Conservation (phyloP, 2,113 vertebrate genomes). For the Podiceps cristatus region DNA sequence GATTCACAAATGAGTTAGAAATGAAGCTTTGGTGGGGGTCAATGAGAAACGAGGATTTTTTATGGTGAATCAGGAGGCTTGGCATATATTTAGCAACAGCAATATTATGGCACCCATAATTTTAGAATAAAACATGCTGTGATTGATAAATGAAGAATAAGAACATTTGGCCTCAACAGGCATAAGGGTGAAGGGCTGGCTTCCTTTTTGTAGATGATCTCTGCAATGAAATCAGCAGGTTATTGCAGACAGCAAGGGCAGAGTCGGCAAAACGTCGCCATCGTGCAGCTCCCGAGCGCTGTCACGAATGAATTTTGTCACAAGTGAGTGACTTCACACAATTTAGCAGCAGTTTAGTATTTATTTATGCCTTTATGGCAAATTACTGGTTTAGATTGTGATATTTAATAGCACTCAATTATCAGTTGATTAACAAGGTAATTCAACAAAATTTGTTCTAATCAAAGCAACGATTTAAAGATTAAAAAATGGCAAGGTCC, state of each 20-base stretch:
- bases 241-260: not conserved
- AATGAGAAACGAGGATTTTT: not conserved
- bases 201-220: not conserved
- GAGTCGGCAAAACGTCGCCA: not conserved
- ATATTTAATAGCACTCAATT: too few species aligned
- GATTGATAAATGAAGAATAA: not conserved
- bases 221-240: not conserved
- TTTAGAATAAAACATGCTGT: not conserved
- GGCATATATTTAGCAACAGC: not conserved
- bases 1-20: not conserved
- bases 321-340: too few species aligned
- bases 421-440: too few species aligned
- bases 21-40: not conserved
- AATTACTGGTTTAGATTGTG: too few species aligned
- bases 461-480: too few species aligned
- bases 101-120: not conserved
- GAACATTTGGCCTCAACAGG: not conserved
- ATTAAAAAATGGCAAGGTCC: too few species aligned
- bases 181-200: not conserved
- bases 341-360: too few species aligned
- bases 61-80: not conserved
- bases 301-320: too few species aligned
- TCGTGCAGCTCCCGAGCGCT: not conserved
- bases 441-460: too few species aligned
- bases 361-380: too few species aligned